Conservation (phyloP, 2,113 vertebrate genomes). For the Bettongia penicillata region DNA sequence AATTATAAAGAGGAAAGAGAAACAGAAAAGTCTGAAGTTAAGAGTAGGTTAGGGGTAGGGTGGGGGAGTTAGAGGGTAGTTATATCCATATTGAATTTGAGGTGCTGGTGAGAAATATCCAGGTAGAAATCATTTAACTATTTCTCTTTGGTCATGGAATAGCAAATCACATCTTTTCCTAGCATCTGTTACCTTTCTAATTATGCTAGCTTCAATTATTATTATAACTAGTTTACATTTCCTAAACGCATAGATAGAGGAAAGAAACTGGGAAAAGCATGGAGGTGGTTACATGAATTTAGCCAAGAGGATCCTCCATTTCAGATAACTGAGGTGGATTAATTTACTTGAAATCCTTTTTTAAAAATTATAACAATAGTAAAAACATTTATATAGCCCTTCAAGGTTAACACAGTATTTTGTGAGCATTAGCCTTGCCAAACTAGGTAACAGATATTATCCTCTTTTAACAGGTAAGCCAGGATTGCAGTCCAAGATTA, state of each 20-base stretch:
- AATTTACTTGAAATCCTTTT: background rate
- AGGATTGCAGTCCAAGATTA: background rate
- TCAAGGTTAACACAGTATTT: background rate
- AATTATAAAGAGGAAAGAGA: background rate
- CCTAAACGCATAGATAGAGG: background rate
- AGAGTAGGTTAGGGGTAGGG: background rate
- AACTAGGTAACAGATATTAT: background rate
- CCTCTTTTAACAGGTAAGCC: background rate
- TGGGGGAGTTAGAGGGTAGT: background rate
- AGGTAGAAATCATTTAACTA: background rate
- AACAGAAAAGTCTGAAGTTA: background rate
- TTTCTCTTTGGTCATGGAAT: background rate
- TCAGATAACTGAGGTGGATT: background rate
- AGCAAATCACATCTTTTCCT: background rate
- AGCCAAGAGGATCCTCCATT: background rate
- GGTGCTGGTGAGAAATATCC: background rate
- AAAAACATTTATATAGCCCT: background rate
- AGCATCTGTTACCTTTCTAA: background rate
- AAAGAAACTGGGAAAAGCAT: background rate
- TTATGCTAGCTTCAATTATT: background rate
- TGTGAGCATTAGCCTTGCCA: too few species aligned
- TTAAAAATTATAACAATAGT: background rate
- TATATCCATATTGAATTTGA: background rate
- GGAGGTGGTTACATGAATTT: background rate
- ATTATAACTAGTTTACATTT: background rate